Percentiles rank a stretch among this genome's conserved stretches.
phyloP scores from a whole-genome alignment of 2,113 vertebrate genomes.

The Chloropsis hardwickii region DNA sequence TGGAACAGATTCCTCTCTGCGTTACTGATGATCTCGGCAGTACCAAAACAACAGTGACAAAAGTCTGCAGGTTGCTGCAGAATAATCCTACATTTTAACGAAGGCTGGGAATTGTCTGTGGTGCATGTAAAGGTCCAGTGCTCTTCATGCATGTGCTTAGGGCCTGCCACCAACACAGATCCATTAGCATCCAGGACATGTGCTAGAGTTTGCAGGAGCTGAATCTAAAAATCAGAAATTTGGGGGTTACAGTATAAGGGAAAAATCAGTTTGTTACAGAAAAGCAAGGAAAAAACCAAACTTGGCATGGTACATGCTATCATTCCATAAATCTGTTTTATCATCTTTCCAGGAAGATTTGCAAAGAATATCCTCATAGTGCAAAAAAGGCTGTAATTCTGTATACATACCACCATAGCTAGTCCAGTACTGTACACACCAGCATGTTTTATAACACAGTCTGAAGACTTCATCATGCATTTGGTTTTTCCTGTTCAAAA shows the following conservation, averaged over 20 bases:
- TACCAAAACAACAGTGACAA: neutral
- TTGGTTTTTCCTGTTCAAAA: constrained; percentile 90
- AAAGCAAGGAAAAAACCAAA: accelerated
- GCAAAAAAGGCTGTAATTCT: neutral
- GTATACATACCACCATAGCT: constrained; percentile 93
- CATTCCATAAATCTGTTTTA: neutral
- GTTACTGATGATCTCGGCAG: neutral
- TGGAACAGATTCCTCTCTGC: neutral
- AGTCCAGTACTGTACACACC: constrained; percentile 94
- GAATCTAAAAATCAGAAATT: neutral
- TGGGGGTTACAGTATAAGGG: neutral
- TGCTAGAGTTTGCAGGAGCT: neutral
- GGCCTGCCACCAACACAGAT: neutral
- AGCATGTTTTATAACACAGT: constrained; percentile 95
- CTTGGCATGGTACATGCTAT: neutral
- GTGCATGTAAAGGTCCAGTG: neutral
- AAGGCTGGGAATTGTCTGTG: neutral
- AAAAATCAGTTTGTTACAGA: neutral
- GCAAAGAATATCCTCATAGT: neutral
- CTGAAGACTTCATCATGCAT: constrained; percentile 98
- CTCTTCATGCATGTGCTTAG: neutral
- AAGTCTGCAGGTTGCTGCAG: neutral
- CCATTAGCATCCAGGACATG: neutral
- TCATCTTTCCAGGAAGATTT: neutral
- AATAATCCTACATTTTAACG: neutral